Evolutionary conservation across 1,140 invertebrate species (phyloP).

Genomic region (Bombus sibiricus): DNA sequence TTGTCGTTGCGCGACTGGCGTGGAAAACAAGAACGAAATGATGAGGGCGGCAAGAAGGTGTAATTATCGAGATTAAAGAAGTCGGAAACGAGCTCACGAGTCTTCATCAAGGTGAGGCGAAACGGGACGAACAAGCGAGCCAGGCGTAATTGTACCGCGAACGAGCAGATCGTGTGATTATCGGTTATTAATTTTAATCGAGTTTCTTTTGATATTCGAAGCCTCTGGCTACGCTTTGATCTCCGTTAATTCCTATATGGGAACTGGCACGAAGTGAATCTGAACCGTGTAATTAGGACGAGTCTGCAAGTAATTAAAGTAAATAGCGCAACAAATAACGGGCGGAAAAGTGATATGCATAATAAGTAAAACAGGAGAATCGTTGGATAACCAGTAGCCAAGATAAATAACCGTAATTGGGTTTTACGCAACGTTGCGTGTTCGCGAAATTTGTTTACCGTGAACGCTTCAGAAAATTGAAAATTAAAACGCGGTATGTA

Average conservation of each 20-base stretch:
- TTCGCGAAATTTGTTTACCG: neutral
- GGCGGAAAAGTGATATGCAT: neutral
- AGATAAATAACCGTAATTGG: constrained; percentile 6
- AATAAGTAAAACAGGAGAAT: neutral
- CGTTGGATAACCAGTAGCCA: too few species aligned
- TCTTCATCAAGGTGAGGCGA: neutral
- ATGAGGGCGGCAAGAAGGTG: neutral
- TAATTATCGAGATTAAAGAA: constrained; percentile 8
- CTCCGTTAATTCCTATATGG: constrained; percentile 2
- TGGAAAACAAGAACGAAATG: neutral
- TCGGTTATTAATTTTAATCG: constrained; percentile 49
- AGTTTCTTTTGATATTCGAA: neutral
- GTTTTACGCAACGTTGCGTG: neutral
- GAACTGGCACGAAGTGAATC: neutral
- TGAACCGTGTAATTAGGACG: constrained; percentile 18
- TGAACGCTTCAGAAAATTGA: neutral
- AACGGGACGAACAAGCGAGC: neutral
- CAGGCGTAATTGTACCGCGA: neutral
- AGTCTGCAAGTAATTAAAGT: neutral
- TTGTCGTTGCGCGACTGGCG: neutral
- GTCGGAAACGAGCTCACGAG: neutral
- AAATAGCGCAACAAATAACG: constrained; percentile 11
- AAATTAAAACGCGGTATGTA: neutral
- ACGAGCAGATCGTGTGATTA: constrained; percentile 20
- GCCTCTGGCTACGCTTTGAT: neutral